Conservation (phyloP, 2,113 vertebrate genomes). For the Sylvia atricapilla region DNA sequence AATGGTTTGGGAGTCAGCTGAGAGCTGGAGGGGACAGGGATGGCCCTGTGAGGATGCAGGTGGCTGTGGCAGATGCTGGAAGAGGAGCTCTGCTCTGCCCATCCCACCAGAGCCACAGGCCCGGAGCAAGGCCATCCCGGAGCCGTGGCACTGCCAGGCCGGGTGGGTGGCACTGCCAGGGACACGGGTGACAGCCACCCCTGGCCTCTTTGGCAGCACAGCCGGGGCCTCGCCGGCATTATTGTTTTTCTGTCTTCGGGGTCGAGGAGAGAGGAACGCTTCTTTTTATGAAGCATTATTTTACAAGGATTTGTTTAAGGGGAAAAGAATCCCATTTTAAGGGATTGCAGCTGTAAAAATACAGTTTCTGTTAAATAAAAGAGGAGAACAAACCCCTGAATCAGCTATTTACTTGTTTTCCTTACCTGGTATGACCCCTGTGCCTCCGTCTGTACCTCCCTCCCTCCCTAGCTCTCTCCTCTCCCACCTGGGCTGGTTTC, state of each 20-base stretch:
- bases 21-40: neutral
- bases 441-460: neutral
- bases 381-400: constrained; percentile 59
- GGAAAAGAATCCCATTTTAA: constrained; percentile 70
- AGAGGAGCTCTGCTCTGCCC: neutral
- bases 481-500: neutral
- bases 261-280: constrained; percentile 54
- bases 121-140: accelerated
- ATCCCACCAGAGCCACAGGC: accelerated
- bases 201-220: accelerated
- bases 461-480: neutral
- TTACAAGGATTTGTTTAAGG: constrained; percentile 72
- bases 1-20: neutral
- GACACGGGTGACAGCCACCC: neutral
- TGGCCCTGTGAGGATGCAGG: neutral
- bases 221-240: neutral
- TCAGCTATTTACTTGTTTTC: constrained; percentile 67
- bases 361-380: constrained; percentile 58
- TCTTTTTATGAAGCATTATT: constrained; percentile 71
- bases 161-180: neutral
- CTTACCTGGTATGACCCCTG: constrained; percentile 58
- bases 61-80: neutral
- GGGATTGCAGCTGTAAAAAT: constrained; percentile 79
- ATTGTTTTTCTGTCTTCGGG: constrained; percentile 21
- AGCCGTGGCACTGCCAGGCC: neutral